Evolutionary conservation across 1,140 invertebrate species (phyloP).

Genomic region (Drosophila auraria): DNA sequence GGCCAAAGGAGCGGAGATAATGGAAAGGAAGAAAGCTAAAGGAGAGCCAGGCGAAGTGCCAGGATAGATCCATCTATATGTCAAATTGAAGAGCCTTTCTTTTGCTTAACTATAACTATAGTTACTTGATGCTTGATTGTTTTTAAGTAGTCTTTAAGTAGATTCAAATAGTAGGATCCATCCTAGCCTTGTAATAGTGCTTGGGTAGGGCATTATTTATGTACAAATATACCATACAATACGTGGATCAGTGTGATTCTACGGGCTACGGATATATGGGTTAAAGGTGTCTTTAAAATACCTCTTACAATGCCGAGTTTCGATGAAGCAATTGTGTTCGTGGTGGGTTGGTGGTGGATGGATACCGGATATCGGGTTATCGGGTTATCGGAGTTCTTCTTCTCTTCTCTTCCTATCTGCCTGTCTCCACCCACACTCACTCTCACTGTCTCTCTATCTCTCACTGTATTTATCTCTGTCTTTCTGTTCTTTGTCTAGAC

Average conservation of each 20-base stretch:
- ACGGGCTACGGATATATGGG: conserved; percentile 3
- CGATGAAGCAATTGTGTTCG: conserved; percentile 72
- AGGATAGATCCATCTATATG: not conserved
- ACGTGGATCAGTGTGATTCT: conserved; percentile 3
- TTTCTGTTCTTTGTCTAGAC: conserved; percentile 10
- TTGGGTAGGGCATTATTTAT: not conserved
- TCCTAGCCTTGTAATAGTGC: not conserved
- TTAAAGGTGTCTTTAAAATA: conserved; percentile 54
- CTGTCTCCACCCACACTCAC: conserved; percentile 13
- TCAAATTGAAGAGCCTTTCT: not conserved
- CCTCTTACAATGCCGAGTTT: conserved; percentile 60
- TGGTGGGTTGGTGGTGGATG: conserved; percentile 29
- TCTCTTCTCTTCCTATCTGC: conserved; percentile 16
- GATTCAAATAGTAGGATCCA: not conserved
- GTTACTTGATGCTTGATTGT: not conserved
- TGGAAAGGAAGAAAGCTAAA: conserved; percentile 7
- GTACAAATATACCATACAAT: conserved; percentile 17
- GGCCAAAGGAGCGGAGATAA: not conserved
- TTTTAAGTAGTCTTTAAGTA: too few species aligned
- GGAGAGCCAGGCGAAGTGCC: not conserved
- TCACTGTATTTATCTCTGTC: not conserved
- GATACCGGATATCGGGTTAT: not conserved
- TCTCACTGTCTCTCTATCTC: not conserved
- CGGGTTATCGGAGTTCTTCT: conserved; percentile 27
- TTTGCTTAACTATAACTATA: too few species aligned